Percentiles rank a stretch among this genome's conserved stretches.
phyloP scores from a whole-genome alignment of 1,140 invertebrate species.

The Drosophila parabipectinata region DNA sequence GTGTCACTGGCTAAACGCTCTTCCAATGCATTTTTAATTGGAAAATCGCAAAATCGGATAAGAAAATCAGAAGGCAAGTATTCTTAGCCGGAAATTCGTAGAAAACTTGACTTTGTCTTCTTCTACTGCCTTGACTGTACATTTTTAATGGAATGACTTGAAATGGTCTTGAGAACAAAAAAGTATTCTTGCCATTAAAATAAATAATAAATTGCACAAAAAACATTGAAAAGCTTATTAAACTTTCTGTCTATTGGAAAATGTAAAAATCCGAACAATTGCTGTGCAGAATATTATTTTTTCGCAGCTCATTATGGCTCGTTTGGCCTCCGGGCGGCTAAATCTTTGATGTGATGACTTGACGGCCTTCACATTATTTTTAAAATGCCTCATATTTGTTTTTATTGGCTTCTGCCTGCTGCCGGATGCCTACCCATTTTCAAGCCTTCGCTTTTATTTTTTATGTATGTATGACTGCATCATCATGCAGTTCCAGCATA shows the following conservation, averaged over 20 bases:
- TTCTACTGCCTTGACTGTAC: conserved; percentile 6
- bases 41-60: conserved; percentile 46
- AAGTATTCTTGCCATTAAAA: background rate
- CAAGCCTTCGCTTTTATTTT: conserved; percentile 33
- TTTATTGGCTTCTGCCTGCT: conserved; percentile 33
- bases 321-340: conserved; percentile 14
- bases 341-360: conserved; percentile 44
- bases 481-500: conserved; percentile 74
- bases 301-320: conserved; percentile 22
- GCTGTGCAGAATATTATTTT: conserved; percentile 19
- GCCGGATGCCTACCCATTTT: conserved; percentile 3
- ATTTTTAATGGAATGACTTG: conserved; percentile 2
- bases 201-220: background rate
- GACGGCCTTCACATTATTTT: conserved; percentile 50
- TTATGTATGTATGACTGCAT: conserved; percentile 71
- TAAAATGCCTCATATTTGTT: conserved; percentile 54
- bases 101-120: conserved; percentile 1
- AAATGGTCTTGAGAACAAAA: background rate
- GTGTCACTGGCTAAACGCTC: conserved; percentile 60
- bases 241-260: conserved; percentile 10
- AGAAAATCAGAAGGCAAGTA: background rate
- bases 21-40: conserved; percentile 68
- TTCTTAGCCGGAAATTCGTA: conserved; percentile 15
- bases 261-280: background rate
- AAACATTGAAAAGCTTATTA: background rate